These are phyloP conservation scores for Eurystomus gularis DNA, from an alignment of 2,113 vertebrate species.

Conservation along the genomic window DNA sequence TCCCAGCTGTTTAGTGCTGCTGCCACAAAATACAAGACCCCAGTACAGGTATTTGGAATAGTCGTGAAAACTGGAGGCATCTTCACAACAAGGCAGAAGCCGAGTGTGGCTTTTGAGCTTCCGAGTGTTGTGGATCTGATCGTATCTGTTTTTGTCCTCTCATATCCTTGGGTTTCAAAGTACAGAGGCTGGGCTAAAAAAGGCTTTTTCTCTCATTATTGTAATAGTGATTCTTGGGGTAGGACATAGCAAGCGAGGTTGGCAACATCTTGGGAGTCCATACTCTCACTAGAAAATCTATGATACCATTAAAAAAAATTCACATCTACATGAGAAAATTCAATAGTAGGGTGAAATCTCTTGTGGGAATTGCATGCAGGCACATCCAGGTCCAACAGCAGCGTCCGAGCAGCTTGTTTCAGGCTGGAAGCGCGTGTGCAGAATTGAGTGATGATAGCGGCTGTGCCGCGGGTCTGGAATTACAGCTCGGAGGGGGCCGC, in stretches of 20 bases:
- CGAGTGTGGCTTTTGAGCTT: background rate
- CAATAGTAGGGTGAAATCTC: background rate
- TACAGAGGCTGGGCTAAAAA: background rate
- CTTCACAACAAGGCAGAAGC: background rate
- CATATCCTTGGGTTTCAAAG: background rate
- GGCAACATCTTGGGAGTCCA: background rate
- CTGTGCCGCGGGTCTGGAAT: constrained; percentile 20
- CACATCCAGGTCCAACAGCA: background rate
- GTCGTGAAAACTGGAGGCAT: background rate
- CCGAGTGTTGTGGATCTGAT: background rate
- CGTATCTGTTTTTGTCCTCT: background rate
- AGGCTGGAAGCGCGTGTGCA: background rate
- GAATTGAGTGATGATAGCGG: constrained; percentile 36
- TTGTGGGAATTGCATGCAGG: background rate
- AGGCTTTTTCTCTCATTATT: background rate
- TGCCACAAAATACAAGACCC: background rate
- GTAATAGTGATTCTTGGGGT: background rate
- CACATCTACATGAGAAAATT: background rate
- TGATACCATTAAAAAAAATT: background rate
- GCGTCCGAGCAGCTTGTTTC: background rate
- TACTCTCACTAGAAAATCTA: background rate
- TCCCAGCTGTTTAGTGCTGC: background rate
- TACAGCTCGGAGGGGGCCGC: background rate
- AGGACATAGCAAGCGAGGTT: background rate
- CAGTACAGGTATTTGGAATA: background rate